A percentile compares a stretch with the other conserved stretches of the same genome.
phyloP scores from a whole-genome alignment of 1,140 invertebrate genomes.

The Saccostrea glomerata region DNA sequence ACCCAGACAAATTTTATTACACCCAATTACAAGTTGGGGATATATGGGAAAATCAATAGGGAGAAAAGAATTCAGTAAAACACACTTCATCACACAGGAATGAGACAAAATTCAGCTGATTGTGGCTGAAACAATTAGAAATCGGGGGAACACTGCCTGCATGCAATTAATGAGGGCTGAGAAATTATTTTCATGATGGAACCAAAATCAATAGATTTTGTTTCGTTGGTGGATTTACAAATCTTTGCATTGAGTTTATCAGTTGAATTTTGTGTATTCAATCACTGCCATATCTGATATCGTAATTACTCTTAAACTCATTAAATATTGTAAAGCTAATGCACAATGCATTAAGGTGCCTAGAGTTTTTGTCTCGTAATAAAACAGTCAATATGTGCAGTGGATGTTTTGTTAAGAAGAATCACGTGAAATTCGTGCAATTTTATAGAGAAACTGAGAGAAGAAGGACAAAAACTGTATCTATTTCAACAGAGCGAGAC shows the following conservation, averaged over 20 bases:
- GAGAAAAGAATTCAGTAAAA: not conserved
- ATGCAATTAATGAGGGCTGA: not conserved
- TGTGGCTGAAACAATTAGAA: slow-evolving; percentile 31
- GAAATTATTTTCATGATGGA: not conserved
- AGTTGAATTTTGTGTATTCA: not conserved
- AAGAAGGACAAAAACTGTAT: not conserved
- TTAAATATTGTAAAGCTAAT: slow-evolving; percentile 11
- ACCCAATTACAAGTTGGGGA: not conserved
- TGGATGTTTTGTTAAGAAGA: not conserved
- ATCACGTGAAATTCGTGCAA: not conserved
- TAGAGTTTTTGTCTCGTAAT: not conserved
- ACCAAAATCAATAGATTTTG: not conserved
- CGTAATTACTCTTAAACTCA: not conserved
- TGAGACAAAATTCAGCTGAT: slow-evolving; percentile 18
- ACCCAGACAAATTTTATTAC: slow-evolving; percentile 34
- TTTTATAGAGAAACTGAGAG: not conserved
- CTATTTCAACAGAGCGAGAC: not conserved
- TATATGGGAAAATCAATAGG: not conserved
- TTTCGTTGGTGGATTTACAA: not conserved
- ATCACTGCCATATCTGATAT: not conserved
- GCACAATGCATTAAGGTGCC: slow-evolving; percentile 4
- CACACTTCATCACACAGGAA: not conserved
- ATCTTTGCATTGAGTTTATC: not conserved
- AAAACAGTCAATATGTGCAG: not conserved
- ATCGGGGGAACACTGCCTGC: not conserved